These are phyloP conservation scores for Melieria picta DNA, from an alignment of 2,888 invertebrate genomes.

Conservation along the genomic window DNA sequence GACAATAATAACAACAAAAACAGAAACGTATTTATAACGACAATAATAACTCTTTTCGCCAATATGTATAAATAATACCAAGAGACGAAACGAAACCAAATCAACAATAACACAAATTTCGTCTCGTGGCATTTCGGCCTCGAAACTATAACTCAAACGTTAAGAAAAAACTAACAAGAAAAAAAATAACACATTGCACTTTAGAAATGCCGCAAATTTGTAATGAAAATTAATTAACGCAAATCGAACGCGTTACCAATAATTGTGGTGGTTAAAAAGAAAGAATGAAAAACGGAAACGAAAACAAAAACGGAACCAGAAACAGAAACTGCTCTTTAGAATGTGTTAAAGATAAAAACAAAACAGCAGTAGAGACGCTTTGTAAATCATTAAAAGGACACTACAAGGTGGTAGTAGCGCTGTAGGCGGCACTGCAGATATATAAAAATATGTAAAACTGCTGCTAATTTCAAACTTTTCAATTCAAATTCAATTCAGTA, in stretches of 20 bases:
- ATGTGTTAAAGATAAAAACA: neutral
- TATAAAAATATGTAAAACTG: neutral
- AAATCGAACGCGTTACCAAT: constrained; percentile 17
- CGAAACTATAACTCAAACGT: neutral
- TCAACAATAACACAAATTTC: too few species aligned
- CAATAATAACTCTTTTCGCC: too few species aligned
- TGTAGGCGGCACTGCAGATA: constrained; percentile 25
- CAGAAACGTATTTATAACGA: too few species aligned
- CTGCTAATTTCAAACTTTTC: constrained; percentile 14
- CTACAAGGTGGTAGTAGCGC: constrained; percentile 35
- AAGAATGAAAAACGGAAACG: neutral
- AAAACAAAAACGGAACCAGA: neutral
- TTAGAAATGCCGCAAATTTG: constrained; percentile 25
- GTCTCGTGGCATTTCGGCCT: too few species aligned
- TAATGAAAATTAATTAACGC: constrained; percentile 23
- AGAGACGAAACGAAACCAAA: too few species aligned
- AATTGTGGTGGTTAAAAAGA: constrained; percentile 18
- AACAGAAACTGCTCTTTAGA: neutral
- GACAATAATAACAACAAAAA: constrained; percentile 1
- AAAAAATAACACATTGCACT: constrained; percentile 14
- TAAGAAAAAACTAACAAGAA: neutral
- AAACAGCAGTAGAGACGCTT: too few species aligned
- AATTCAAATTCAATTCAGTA: neutral
- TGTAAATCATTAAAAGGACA: constrained; percentile 20
- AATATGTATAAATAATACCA: too few species aligned